Base-by-base conservation (phyloP, 2,113 vertebrate genomes). In the Crotophaga sulcirostris region DNA sequence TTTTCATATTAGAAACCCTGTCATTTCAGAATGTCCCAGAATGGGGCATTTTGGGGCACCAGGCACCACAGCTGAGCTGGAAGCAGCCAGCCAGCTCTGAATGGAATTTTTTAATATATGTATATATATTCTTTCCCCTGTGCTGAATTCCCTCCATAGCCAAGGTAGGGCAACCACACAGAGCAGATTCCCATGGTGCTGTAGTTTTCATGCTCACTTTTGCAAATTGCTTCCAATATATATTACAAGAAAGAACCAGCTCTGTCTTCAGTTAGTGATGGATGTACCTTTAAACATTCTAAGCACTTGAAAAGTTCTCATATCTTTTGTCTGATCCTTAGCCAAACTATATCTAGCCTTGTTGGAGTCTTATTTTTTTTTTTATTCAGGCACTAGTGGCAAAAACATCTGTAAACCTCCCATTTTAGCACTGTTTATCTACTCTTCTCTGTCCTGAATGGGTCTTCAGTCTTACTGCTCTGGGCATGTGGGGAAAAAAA, bases 381-480 rank as follows among this genome's bases (percentile, higher is more conserved):
- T 94, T 77, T 91, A 74, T 83, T 79, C 79, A 80, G 42, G n/a
- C 24, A 45, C 24, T 17, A 52, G 31, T 55, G 54, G 64, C 64
- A 95, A 95, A 94, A 95, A 36, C 83, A 90, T 73, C 62, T 91
- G 45, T 80, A 84, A 68, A 28, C 23, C 90, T 94, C 64, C 59
- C 51, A 59, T 83, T 91, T 90, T 45, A 85, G 47, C 59, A 44
- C 42, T 67, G 23, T 52, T 90, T n/a, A 67, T 68, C 51, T 78
- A 23, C 55, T 58, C 59, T 70, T 33, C 63, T 77, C 23, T 82
- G 2, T 89, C 38, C 55, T 80, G 86, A 91, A 83, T 3, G 10
- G 26, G 11, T 93, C 64, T 87, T 94, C 49, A 73, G 36, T 78
- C 69, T 75, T 83, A 51, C 33, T 23, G 24, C 0, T 3, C 36